A percentile compares a stretch with the other conserved stretches of the same genome.
These are phyloP conservation scores for Aurelia aurita complex sp. Pacific DNA, from an alignment of 30 jellyfish, hydroid and myxozoan genomes.

Conservation along the genomic window DNA sequence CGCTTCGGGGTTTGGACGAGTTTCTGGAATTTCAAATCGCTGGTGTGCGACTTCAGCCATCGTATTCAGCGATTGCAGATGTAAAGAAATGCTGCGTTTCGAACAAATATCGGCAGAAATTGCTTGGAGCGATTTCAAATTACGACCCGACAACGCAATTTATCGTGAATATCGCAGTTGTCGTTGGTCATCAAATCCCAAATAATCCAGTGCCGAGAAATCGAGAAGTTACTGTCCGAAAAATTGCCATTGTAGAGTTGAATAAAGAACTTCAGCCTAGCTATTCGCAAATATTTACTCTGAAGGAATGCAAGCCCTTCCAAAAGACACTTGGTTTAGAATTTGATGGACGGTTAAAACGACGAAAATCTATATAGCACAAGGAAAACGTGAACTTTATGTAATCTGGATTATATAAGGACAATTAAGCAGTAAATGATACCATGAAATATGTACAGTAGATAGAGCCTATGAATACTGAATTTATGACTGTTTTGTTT, in stretches of 20 bases:
- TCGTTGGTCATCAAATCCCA: slow-evolving; percentile 70
- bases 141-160: slow-evolving; percentile 74
- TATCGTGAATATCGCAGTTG: slow-evolving; percentile 76
- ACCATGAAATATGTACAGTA: too few relatives aligned
- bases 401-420: background rate
- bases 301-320: slow-evolving; percentile 34
- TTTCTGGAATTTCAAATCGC: slow-evolving; percentile 10
- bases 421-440: too few relatives aligned
- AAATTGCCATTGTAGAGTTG: slow-evolving; percentile 16
- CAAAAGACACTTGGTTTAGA: background rate
- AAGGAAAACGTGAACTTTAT: background rate
- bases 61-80: slow-evolving; percentile 64
- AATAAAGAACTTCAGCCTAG: slow-evolving; percentile 20
- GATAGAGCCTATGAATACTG: too few relatives aligned
- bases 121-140: slow-evolving; percentile 30
- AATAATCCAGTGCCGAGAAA: slow-evolving; percentile 85
- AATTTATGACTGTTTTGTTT: too few relatives aligned
- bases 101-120: slow-evolving; percentile 39
- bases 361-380: slow-evolving; percentile 44
- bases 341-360: too few relatives aligned
- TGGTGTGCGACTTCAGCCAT: slow-evolving; percentile 43
- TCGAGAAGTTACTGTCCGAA: slow-evolving; percentile 78
- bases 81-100: slow-evolving; percentile 57
- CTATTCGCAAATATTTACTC: background rate
- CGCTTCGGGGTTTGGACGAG: slow-evolving; percentile 42